Conservation (phyloP, 2,888 invertebrate genomes). For the Kryphioiulus occultus region DNA sequence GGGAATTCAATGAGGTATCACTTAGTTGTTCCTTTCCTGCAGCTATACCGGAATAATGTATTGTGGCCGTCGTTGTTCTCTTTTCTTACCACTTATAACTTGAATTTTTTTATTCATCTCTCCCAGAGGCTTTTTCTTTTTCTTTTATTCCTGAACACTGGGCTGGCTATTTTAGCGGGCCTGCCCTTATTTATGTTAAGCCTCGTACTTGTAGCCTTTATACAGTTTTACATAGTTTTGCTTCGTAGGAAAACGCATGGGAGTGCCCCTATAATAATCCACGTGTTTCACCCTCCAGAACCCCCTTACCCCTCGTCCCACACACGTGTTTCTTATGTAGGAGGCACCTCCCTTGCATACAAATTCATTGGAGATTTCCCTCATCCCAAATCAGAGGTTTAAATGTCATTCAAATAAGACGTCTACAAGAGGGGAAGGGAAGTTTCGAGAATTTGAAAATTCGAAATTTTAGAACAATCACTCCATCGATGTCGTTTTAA, state of each 20-base stretch:
- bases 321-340: not conserved
- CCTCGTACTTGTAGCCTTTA: not conserved
- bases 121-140: conserved; percentile 9
- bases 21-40: conserved; percentile 42
- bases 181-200: not conserved
- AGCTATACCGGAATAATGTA: conserved; percentile 25
- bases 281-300: not conserved
- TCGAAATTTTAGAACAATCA: no score
- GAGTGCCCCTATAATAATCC: conserved; percentile 15
- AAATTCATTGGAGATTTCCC: not conserved
- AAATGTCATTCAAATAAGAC: not conserved
- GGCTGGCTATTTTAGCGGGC: not conserved
- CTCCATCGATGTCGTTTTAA: no score
- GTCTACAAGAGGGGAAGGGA: not conserved
- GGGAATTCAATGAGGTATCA: not conserved
- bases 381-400: not conserved
- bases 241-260: not conserved
- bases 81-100: conserved; percentile 11
- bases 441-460: no score
- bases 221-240: not conserved
- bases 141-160: conserved; percentile 19
- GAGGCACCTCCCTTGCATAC: not conserved
- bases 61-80: not conserved
- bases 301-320: not conserved
- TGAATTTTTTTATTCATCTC: not conserved